Evolutionary conservation across 2,797 vertebrate species (phyloP).

Genomic region (Zenarchopterus dispar): DNA sequence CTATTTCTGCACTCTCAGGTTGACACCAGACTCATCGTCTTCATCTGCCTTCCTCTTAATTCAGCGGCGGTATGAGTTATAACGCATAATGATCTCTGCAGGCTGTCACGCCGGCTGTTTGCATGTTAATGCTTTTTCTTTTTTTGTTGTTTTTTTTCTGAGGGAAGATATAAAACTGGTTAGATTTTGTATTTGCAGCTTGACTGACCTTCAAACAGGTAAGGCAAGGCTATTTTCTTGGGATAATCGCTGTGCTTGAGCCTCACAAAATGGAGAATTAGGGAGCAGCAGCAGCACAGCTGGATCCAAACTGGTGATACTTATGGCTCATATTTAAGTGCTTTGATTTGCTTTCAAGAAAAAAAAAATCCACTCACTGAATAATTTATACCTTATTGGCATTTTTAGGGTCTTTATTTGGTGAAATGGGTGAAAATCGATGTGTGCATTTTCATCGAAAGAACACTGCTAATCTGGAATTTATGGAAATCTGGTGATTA

Average conservation of each 20-base stretch:
- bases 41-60: constrained; percentile 20
- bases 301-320: neutral
- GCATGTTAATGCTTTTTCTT: neutral
- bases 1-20: constrained; percentile 5
- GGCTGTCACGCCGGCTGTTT: constrained; percentile 30
- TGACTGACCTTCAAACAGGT: constrained; percentile 66
- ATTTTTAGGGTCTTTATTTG: too few relatives aligned
- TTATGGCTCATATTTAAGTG: neutral
- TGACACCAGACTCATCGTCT: constrained; percentile 24
- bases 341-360: neutral
- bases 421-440: too few relatives aligned
- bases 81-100: constrained; percentile 34
- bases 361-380: neutral
- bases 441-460: neutral
- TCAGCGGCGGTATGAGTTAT: constrained; percentile 21
- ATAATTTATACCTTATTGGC: too few relatives aligned
- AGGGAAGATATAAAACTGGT: constrained; percentile 16
- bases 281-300: neutral
- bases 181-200: constrained; percentile 71
- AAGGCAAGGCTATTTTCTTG: constrained; percentile 36
- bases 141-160: neutral
- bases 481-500: too few relatives aligned
- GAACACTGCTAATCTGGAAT: neutral
- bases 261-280: constrained; percentile 22
- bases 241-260: constrained; percentile 17